phyloP scores from a whole-genome alignment of 1,140 invertebrate species.

The Brachionus koreanus region DNA sequence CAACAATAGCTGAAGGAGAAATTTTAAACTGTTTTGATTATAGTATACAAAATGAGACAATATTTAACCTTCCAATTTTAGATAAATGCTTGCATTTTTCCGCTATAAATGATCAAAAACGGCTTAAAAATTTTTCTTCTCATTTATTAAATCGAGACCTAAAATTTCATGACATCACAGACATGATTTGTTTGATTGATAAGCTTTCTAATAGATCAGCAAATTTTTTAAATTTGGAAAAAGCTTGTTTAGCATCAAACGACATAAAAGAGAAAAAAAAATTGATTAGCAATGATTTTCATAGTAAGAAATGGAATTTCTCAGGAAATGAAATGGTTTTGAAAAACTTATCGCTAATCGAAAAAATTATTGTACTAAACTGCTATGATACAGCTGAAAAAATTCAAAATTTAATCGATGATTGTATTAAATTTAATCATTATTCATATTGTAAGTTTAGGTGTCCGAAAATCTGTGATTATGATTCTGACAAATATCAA shows the following conservation, averaged over 20 bases:
- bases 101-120: not conserved
- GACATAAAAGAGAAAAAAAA: not conserved
- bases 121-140: not conserved
- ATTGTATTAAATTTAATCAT: not conserved
- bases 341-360: not conserved
- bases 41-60: not conserved
- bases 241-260: not conserved
- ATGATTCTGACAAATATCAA: not conserved
- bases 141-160: not conserved
- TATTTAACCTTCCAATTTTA: not conserved
- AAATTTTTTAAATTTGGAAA: not conserved
- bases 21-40: not conserved
- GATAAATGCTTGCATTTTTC: slow-evolving; percentile 3
- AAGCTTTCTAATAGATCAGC: not conserved
- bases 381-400: not conserved
- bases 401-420: slow-evolving; percentile 6
- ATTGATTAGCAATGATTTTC: not conserved
- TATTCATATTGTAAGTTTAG: not conserved
- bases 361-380: not conserved
- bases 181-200: not conserved
- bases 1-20: not conserved
- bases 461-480: not conserved
- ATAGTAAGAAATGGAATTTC: not conserved
- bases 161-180: not conserved
- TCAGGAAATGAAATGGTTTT: not conserved